Evolutionary conservation across 2,797 vertebrate species (phyloP).

Genomic region (Hippopotamyrus pictus): DNA sequence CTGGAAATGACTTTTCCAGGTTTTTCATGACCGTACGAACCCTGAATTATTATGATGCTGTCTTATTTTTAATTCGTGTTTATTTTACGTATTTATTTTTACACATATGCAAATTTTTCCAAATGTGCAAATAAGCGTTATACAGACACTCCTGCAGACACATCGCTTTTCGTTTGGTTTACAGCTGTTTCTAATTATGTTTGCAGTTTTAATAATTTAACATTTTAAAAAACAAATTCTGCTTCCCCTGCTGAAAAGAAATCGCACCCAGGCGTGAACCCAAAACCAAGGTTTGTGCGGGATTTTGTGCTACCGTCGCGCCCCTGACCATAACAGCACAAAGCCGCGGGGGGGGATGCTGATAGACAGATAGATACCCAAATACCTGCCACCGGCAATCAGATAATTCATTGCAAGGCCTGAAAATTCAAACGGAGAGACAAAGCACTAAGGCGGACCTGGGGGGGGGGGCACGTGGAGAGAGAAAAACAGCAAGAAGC

Average conservation of each 20-base stretch:
- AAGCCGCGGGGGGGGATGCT: neutral
- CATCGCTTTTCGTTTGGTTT: neutral
- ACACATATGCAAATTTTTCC: neutral
- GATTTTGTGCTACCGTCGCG: neutral
- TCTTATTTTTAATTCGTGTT: neutral
- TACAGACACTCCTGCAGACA: neutral
- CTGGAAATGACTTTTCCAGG: no score
- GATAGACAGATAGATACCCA: neutral
- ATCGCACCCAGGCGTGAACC: neutral
- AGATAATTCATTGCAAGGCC: neutral
- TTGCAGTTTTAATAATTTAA: neutral
- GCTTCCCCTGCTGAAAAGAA: neutral
- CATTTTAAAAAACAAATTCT: neutral
- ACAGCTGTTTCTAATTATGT: neutral
- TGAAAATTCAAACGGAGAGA: conserved; percentile 8
- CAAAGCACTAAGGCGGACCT: neutral
- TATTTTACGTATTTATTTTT: neutral
- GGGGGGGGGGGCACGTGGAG: neutral
- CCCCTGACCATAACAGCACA: neutral
- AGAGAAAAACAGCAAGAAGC: neutral
- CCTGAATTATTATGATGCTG: neutral
- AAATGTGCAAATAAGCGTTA: neutral
- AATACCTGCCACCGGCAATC: neutral
- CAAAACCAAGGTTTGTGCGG: neutral
- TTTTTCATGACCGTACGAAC: no score